Evolutionary conservation across 2,113 vertebrate genomes (phyloP).

Genomic region (Alces alces): DNA sequence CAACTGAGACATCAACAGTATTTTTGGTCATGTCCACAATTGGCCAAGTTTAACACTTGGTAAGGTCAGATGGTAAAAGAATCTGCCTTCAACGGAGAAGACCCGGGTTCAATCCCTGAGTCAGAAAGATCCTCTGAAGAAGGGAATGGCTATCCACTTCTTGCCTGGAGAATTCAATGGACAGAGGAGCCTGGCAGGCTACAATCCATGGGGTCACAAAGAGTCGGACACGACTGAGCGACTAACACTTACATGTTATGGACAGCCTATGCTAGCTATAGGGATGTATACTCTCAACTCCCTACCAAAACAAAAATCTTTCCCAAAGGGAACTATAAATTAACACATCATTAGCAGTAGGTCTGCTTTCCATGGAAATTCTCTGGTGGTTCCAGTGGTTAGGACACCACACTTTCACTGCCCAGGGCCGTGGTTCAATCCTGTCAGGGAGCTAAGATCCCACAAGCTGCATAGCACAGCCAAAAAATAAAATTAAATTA

Average conservation of each 20-base stretch:
- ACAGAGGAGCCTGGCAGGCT: neutral
- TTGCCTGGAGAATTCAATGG: neutral
- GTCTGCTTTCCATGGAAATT: neutral
- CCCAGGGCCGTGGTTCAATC: neutral
- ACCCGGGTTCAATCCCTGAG: neutral
- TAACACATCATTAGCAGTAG: neutral
- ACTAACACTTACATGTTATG: neutral
- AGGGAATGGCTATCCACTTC: neutral
- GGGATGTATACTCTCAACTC: neutral
- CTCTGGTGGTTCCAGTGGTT: neutral
- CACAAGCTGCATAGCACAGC: neutral
- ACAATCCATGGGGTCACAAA: neutral
- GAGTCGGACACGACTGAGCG: rapidly evolving
- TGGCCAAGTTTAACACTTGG: neutral
- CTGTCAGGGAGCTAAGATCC: neutral
- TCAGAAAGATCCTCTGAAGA: neutral
- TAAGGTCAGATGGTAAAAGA: neutral
- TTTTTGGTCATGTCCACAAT: neutral
- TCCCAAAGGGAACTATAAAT: neutral
- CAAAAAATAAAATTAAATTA: neutral
- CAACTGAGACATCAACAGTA: neutral
- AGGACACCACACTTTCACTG: neutral
- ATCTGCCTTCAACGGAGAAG: neutral
- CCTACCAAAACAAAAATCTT: neutral
- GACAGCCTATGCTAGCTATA: neutral